Percentiles rank a stretch among this genome's conserved stretches.
These are phyloP conservation scores for Patella ulyssiponensis DNA, from an alignment of 2,888 invertebrate genomes.

Conservation along the genomic window DNA sequence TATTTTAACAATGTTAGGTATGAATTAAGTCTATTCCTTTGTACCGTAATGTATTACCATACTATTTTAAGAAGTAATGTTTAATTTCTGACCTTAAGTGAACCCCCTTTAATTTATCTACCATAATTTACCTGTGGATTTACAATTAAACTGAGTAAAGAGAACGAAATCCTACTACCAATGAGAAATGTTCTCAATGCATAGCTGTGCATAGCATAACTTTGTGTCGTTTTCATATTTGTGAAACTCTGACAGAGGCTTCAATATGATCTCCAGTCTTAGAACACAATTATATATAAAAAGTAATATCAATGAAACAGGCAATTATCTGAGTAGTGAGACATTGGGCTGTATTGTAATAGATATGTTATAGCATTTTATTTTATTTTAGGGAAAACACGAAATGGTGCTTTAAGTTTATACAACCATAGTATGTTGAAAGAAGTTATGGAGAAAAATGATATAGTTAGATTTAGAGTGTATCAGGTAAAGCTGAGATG, in stretches of 20 bases:
- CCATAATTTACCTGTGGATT: background rate
- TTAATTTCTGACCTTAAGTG: background rate
- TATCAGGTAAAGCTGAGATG: slow-evolving; percentile 76
- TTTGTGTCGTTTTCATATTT: background rate
- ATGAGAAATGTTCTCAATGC: background rate
- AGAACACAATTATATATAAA: no score
- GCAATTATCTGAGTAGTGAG: no score
- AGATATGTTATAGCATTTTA: no score
- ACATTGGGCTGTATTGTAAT: no score
- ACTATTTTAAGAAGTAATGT: background rate
- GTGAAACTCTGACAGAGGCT: no score
- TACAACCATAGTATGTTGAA: slow-evolving; percentile 73
- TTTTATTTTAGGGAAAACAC: slow-evolving; percentile 50
- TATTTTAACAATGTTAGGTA: slow-evolving; percentile 75
- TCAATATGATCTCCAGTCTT: no score
- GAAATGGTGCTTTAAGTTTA: slow-evolving; percentile 74
- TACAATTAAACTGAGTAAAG: background rate
- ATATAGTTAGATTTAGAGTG: slow-evolving; percentile 79
- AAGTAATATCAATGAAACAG: no score
- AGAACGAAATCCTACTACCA: no score
- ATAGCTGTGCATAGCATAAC: background rate
- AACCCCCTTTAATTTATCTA: no score
- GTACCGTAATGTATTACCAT: background rate
- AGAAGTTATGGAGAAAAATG: slow-evolving; percentile 76
- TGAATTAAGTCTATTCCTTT: slow-evolving; percentile 19